Evolutionary conservation across 2,888 invertebrate genomes (phyloP).

Genomic region (Microdon myrmicae): DNA sequence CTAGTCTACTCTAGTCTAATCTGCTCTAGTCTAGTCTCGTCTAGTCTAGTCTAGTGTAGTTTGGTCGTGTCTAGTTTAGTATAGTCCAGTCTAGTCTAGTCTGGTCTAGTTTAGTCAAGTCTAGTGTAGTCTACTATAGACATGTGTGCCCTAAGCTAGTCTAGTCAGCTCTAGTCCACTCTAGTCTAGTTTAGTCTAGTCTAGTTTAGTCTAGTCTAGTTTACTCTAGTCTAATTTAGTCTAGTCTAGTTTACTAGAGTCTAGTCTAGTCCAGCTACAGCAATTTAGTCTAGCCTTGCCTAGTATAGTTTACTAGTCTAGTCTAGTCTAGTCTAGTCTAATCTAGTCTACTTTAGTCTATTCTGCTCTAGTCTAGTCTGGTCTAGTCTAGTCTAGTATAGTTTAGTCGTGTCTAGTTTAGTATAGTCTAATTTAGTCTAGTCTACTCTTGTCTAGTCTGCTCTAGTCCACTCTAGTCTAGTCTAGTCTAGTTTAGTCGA

Average conservation of each 20-base stretch:
- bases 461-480: background rate
- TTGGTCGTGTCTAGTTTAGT: constrained; percentile 21
- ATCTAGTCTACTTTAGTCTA: background rate
- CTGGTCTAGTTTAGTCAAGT: constrained; percentile 54
- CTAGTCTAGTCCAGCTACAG: background rate
- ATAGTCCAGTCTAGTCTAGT: constrained; percentile 6
- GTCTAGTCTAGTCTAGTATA: background rate
- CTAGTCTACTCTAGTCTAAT: background rate
- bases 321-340: background rate
- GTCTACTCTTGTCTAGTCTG: background rate
- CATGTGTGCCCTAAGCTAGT: too few species aligned
- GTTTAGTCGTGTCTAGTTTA: background rate
- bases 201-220: background rate
- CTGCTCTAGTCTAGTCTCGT: background rate
- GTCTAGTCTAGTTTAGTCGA: background rate
- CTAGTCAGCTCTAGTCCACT: too few species aligned
- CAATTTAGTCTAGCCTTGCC: background rate
- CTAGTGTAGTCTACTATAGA: too few species aligned
- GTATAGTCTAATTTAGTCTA: background rate
- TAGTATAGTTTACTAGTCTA: background rate
- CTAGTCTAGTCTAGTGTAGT: background rate
- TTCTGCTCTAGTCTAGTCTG: background rate
- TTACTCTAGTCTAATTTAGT: background rate
- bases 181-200: too few species aligned
- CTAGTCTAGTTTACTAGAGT: background rate